phyloP scores from a whole-genome alignment of 2,888 invertebrate species.

The Drosophila dives region DNA sequence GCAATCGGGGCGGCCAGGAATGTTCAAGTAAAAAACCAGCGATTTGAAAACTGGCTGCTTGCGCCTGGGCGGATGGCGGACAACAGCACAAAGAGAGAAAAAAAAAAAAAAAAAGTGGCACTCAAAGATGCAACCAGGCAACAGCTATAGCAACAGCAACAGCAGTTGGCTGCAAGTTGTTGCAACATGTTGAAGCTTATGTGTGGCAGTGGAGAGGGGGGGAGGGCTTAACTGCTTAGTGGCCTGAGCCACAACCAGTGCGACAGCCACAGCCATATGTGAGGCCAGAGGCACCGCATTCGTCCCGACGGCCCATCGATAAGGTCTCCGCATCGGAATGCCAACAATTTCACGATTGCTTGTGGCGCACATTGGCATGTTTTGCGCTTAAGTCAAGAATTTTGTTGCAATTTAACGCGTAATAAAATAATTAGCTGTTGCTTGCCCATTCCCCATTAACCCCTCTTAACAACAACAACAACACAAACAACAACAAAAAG shows the following conservation, averaged over 20 bases:
- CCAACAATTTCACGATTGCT: constrained; percentile 80
- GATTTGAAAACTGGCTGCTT: constrained; percentile 65
- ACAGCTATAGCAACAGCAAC: constrained; percentile 31
- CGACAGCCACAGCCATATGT: constrained; percentile 26
- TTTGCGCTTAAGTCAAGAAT: constrained; percentile 75
- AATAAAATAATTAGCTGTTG: constrained; percentile 78
- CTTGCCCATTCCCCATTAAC: constrained; percentile 11
- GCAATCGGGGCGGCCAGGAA: constrained; percentile 58
- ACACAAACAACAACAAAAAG: neutral
- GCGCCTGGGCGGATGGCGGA: constrained; percentile 57
- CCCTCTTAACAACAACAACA: neutral
- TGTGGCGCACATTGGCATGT: constrained; percentile 80
- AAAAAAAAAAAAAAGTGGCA: constrained; percentile 62
- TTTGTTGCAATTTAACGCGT: constrained; percentile 81
- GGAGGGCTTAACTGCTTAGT: constrained; percentile 42
- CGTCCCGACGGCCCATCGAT: constrained; percentile 58
- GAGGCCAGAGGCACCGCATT: constrained; percentile 33
- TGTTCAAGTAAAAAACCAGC: constrained; percentile 59
- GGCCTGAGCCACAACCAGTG: constrained; percentile 12
- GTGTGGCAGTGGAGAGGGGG: constrained; percentile 26
- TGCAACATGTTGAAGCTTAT: constrained; percentile 39
- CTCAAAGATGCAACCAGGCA: constrained; percentile 67
- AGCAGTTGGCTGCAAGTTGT: constrained; percentile 38
- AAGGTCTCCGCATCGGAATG: constrained; percentile 73
- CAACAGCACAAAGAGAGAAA: constrained; percentile 36